phyloP scores from a whole-genome alignment of 1,140 invertebrate genomes.

The Stegodyphus mimosarum region DNA sequence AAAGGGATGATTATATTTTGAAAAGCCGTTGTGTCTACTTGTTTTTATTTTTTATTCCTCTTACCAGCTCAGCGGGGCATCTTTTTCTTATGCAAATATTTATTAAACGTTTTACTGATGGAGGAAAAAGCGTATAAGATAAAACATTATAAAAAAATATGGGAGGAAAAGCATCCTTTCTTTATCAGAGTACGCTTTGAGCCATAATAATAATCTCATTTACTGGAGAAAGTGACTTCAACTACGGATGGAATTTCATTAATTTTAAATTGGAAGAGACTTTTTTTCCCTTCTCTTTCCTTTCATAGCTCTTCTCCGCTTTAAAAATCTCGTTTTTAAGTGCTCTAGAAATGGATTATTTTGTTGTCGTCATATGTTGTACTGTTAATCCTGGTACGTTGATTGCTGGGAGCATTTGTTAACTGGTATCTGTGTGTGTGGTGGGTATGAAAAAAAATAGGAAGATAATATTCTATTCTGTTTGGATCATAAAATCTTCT shows the following conservation, averaged over 20 bases:
- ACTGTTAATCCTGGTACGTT: background rate
- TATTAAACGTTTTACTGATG: slow-evolving; percentile 41
- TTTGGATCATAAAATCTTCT: too few relatives aligned
- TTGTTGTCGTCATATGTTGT: background rate
- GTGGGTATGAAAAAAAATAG: too few relatives aligned
- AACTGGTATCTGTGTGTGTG: background rate
- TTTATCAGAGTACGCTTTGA: background rate
- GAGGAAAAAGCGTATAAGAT: slow-evolving; percentile 8
- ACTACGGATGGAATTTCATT: slow-evolving; percentile 46
- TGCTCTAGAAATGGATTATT: background rate
- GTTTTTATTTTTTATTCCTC: background rate
- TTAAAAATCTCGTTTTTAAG: slow-evolving; percentile 9
- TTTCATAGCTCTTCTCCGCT: background rate
- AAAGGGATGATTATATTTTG: too few relatives aligned
- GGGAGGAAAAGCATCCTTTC: background rate
- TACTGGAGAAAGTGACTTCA: slow-evolving; percentile 2
- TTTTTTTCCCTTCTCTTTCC: background rate
- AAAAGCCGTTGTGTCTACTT: too few relatives aligned
- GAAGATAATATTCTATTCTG: too few relatives aligned
- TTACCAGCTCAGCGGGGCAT: background rate
- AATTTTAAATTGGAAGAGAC: slow-evolving; percentile 50
- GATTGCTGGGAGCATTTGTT: background rate
- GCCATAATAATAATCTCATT: slow-evolving; percentile 46
- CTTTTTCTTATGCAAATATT: slow-evolving; percentile 43
- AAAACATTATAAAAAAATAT: background rate